These are phyloP conservation scores for Bellardia pandia DNA, from an alignment of 2,888 invertebrate species.

Conservation along the genomic window DNA sequence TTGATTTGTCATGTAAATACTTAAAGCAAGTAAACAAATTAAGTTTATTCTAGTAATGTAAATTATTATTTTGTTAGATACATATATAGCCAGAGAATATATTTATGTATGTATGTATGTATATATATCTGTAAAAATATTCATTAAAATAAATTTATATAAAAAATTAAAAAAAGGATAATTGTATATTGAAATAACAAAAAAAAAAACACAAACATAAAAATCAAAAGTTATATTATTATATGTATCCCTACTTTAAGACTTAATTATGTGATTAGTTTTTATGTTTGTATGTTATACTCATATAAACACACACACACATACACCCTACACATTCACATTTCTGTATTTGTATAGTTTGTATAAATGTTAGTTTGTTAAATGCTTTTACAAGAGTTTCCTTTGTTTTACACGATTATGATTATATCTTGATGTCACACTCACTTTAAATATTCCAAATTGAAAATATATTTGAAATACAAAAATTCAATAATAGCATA, in stretches of 20 bases:
- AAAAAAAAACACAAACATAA: not conserved
- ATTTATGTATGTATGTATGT: constrained; percentile 50
- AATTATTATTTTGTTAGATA: constrained; percentile 30
- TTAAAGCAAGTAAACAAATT: constrained; percentile 38
- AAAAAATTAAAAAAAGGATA: not conserved
- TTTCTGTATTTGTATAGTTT: constrained; percentile 21
- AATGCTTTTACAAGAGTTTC: constrained; percentile 24
- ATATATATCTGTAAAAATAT: constrained; percentile 42
- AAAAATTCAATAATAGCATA: constrained; percentile 30
- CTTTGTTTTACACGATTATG: constrained; percentile 5
- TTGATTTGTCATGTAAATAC: constrained; percentile 41
- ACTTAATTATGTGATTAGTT: constrained; percentile 47
- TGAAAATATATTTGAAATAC: constrained; percentile 2
- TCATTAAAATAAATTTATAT: constrained; percentile 41
- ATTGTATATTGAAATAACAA: constrained; percentile 11
- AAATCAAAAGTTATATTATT: not conserved
- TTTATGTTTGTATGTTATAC: constrained; percentile 29
- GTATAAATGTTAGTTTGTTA: constrained; percentile 39
- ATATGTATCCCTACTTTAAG: not conserved
- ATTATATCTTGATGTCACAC: not conserved
- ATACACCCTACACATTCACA: not conserved
- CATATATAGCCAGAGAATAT: constrained; percentile 19
- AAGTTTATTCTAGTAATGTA: constrained; percentile 3
- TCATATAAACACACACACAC: constrained; percentile 5
- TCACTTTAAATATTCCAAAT: constrained; percentile 4